Conservation (phyloP, 2,113 vertebrate species). For the Oncorhynchus nerka region DNA sequence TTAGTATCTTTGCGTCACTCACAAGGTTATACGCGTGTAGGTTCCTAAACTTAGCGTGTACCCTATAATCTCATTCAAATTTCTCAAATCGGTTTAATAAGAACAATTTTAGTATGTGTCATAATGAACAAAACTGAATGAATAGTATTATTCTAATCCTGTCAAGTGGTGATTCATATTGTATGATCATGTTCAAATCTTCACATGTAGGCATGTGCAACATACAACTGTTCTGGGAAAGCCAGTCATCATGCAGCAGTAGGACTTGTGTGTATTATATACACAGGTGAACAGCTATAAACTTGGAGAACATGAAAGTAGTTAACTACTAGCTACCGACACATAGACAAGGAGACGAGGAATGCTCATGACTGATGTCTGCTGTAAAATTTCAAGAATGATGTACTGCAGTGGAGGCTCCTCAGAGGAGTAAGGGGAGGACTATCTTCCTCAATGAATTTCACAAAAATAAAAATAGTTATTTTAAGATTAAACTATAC, state of each 20-base stretch:
- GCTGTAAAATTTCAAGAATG: constrained; percentile 33
- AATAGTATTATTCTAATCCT: neutral
- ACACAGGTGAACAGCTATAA: neutral
- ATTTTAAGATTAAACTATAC: too few relatives aligned
- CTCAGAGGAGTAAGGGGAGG: neutral
- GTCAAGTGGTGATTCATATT: neutral
- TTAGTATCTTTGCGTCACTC: too few relatives aligned
- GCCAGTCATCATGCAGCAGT: neutral
- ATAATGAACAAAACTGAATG: neutral
- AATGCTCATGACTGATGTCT: constrained; percentile 24
- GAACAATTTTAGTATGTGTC: neutral
- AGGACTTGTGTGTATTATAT: neutral
- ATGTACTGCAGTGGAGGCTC: neutral
- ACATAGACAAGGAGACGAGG: constrained; percentile 24
- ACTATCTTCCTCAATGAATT: neutral
- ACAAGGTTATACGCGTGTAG: neutral
- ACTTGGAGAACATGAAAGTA: constrained; percentile 43
- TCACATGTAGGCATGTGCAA: neutral
- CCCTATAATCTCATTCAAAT: too few relatives aligned
- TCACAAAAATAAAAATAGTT: too few relatives aligned
- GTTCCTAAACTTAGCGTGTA: neutral
- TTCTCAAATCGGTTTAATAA: neutral
- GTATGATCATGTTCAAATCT: neutral
- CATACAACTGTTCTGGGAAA: neutral
- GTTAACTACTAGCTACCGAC: constrained; percentile 41